Conservation (phyloP, 1,140 invertebrate genomes). For the Drosophila malerkotliana region DNA sequence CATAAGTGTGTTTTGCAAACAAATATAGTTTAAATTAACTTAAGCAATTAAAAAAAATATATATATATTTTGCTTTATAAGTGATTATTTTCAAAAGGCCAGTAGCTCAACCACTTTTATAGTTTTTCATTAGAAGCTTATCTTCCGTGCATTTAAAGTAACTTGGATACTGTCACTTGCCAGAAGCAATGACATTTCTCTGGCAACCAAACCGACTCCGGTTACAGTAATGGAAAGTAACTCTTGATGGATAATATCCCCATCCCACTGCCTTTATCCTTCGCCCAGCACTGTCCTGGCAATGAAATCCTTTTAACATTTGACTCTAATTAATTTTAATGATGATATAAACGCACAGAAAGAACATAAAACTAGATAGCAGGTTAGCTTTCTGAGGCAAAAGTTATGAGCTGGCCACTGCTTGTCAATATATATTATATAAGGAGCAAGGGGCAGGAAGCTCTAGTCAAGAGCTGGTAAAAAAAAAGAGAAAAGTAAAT, state of each 20-base stretch:
- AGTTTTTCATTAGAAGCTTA: neutral
- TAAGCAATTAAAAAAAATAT: conserved; percentile 27
- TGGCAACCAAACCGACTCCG: neutral
- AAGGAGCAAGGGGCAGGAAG: neutral
- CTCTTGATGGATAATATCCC: conserved; percentile 60
- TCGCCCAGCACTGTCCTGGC: conserved; percentile 13
- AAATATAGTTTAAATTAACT: conserved; percentile 63
- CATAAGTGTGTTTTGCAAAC: conserved; percentile 66
- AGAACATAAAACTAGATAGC: conserved; percentile 45
- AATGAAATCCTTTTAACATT: conserved; percentile 78
- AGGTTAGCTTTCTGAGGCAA: conserved; percentile 9
- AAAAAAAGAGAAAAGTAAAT: conserved; percentile 27
- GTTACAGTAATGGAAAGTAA: conserved; percentile 15
- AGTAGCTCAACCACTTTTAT: neutral
- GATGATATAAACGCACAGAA: conserved; percentile 64
- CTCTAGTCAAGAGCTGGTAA: conserved; percentile 5
- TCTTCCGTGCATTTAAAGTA: conserved; percentile 1
- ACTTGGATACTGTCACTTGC: conserved; percentile 11
- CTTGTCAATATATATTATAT: conserved; percentile 45
- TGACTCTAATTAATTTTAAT: conserved; percentile 84
- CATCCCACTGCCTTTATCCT: neutral
- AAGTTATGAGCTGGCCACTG: conserved; percentile 52
- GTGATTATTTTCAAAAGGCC: neutral
- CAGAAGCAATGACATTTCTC: conserved; percentile 20
- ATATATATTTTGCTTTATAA: no score